phyloP scores from a whole-genome alignment of 1,140 invertebrate genomes.

The Geopemphigus sp. region DNA sequence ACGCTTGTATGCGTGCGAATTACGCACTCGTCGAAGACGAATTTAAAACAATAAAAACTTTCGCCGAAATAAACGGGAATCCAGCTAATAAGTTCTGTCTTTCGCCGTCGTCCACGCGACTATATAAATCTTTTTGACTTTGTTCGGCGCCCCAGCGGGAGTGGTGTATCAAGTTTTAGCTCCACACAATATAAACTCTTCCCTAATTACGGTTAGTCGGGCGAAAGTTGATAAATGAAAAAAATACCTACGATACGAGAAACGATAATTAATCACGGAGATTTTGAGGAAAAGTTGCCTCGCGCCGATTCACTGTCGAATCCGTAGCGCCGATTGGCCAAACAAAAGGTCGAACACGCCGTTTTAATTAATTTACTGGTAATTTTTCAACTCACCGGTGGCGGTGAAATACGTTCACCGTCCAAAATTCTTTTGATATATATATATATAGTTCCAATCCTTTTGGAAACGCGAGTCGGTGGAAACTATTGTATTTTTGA shows the following conservation, averaged over 20 bases:
- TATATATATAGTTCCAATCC: not conserved
- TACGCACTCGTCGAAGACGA: constrained; percentile 23
- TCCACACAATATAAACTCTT: constrained; percentile 23
- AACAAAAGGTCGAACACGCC: constrained; percentile 29
- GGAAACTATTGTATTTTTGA: constrained; percentile 10
- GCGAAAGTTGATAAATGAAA: constrained; percentile 35
- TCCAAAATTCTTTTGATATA: constrained; percentile 6
- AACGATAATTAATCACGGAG: constrained; percentile 39
- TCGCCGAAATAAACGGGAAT: not conserved
- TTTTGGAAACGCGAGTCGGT: not conserved
- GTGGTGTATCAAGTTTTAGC: constrained; percentile 9
- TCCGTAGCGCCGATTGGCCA: constrained; percentile 9
- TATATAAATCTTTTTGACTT: constrained; percentile 39
- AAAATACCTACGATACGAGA: not conserved
- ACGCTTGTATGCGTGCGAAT: not conserved
- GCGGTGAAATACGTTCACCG: not conserved
- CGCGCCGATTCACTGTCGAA: not conserved
- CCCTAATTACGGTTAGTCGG: constrained; percentile 16
- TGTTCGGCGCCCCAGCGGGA: not conserved
- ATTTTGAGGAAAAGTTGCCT: not conserved
- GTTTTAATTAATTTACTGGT: constrained; percentile 44
- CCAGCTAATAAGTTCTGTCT: constrained; percentile 3
- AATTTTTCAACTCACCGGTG: constrained; percentile 17
- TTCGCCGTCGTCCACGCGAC: not conserved
- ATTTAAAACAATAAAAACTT: constrained; percentile 40